A percentile compares a stretch with the other conserved stretches of the same genome.
Conservation (phyloP, 1,140 invertebrate genomes). For the Drosophila subobscura region DNA sequence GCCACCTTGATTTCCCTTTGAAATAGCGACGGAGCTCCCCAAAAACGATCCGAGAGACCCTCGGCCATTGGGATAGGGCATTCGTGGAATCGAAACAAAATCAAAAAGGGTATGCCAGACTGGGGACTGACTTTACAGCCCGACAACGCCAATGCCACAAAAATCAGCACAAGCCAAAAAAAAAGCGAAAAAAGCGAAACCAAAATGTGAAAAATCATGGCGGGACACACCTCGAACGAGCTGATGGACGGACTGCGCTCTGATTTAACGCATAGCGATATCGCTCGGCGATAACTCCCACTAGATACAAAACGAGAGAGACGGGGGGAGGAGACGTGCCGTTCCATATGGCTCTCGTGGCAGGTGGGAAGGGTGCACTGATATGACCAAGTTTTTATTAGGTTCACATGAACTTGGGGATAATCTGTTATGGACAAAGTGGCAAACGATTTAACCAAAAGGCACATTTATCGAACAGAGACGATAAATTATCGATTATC, state of each 20-base stretch:
- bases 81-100: background rate
- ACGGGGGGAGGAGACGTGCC: slow-evolving; percentile 15
- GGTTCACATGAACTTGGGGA: no score
- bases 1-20: slow-evolving; percentile 69
- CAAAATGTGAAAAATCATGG: slow-evolving; percentile 68
- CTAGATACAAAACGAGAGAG: slow-evolving; percentile 42
- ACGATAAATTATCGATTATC: no score
- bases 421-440: no score
- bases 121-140: slow-evolving; percentile 2
- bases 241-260: slow-evolving; percentile 27
- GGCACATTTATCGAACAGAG: no score
- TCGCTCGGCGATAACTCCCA: slow-evolving; percentile 62
- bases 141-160: slow-evolving; percentile 17
- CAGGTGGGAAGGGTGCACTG: slow-evolving; percentile 1
- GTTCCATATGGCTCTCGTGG: slow-evolving; percentile 14
- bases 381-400: no score
- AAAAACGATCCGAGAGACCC: background rate
- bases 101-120: background rate
- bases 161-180: background rate
- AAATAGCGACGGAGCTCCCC: slow-evolving; percentile 38
- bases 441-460: no score
- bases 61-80: slow-evolving; percentile 7
- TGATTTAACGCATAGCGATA: slow-evolving; percentile 71
- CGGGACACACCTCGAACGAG: slow-evolving; percentile 56
- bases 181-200: background rate